Base-by-base conservation (phyloP, 2,888 invertebrate genomes). In the Synergus japonicus region DNA sequence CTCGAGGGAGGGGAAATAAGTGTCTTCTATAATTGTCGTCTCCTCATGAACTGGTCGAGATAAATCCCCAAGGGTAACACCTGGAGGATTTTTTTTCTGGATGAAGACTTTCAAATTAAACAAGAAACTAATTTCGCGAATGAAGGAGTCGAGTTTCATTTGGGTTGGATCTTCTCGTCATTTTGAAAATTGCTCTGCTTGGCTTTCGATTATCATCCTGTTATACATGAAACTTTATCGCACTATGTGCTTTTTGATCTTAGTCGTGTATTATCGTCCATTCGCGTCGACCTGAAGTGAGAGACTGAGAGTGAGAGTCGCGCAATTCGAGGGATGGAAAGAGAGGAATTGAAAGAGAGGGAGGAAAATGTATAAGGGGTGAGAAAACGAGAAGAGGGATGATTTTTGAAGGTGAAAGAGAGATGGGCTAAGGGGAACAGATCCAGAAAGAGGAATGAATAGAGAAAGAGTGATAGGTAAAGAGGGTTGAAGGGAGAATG, bases 291-390 rank as follows among this genome's bases (percentile, higher is more conserved):
- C 69, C 29, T 29, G 10, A 22, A 69, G 49, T 69, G 69, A 69
- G 69, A 49, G 49, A 69, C 69, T 54, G 69, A 69, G 69, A 69
- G 49, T 69, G 69, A 69, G 69, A 69, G 49, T 69, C 69, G 49
- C 69, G 49, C 69, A 69, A 29, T 49, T 49, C n/a, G 69, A 69
- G 69, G 49, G 37, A 49, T 46, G 29, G 37, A 49, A 49, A 37
- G 49, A 29, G 15, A 46, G 29, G 15, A 69, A 29, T 22, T n/a
- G 54, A 46, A 2, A 12, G 44, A 22, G 12, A 29, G 49, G 8
- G 67, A 22, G n/a, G 43, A 46, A 22, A 18, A 18, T 44, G 46
- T 12, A 29, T 29, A 46, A 5, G 29, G 65, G 43, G n/a, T 41
- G 37, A 18, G 13, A n/a, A n/a, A 43, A 65, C n/a, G 65, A 65